Evolutionary conservation across 2,113 vertebrate genomes (phyloP).

Genomic region (Zeus faber): DNA sequence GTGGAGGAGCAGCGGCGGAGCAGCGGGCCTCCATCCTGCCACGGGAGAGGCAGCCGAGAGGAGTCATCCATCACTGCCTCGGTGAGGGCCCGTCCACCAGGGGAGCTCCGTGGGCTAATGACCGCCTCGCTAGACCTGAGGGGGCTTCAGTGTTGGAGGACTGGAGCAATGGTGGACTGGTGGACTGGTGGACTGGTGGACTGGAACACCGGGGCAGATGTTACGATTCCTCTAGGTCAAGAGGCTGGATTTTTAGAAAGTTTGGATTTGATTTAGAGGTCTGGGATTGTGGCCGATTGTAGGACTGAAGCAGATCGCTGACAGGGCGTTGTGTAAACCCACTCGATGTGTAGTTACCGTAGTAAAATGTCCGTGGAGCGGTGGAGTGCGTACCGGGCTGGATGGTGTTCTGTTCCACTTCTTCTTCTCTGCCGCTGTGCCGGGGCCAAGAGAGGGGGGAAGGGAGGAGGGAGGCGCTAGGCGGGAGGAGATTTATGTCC

Average conservation of each 20-base stretch:
- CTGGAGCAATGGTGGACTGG: conserved; percentile 2
- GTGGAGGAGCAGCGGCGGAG: conserved; percentile 30
- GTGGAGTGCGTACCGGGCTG: conserved; percentile 46
- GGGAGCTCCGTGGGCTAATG: conserved; percentile 50
- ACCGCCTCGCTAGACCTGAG: conserved; percentile 39
- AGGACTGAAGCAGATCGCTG: background rate
- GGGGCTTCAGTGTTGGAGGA: conserved; percentile 5
- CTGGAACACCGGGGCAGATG: conserved; percentile 1
- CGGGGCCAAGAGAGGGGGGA: conserved; percentile 14
- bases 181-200: conserved; percentile 8
- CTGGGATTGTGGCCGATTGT: background rate
- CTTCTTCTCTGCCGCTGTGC: conserved; percentile 4
- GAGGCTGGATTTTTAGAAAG: too few species aligned
- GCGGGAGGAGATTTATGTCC: conserved; percentile 69
- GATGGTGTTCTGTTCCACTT: conserved; percentile 69
- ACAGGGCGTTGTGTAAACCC: background rate
- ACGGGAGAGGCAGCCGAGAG: conserved; percentile 54
- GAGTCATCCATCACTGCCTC: conserved; percentile 66
- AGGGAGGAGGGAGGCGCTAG: conserved; percentile 57
- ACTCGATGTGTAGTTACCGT: background rate
- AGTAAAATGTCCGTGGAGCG: background rate
- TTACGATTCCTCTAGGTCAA: background rate
- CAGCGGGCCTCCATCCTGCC: conserved; percentile 48
- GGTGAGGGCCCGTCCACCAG: conserved; percentile 35
- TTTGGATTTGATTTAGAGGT: too few species aligned